Percentiles rank a stretch among this genome's conserved stretches.
These are phyloP conservation scores for Meteorus colon DNA, from an alignment of 2,888 invertebrate genomes.

Conservation along the genomic window DNA sequence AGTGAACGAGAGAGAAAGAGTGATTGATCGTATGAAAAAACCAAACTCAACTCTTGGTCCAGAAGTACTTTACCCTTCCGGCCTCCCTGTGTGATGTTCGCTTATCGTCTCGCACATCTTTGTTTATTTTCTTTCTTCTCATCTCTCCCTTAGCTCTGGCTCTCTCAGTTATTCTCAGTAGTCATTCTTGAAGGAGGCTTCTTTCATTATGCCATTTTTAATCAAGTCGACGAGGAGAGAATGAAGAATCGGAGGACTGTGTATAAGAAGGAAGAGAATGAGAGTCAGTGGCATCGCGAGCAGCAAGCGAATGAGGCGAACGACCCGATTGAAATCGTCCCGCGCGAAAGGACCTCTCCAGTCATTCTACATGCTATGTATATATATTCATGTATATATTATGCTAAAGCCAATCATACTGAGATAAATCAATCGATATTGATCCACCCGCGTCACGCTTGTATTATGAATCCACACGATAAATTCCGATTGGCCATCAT, in stretches of 20 bases:
- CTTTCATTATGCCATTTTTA: constrained; percentile 72
- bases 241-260: constrained; percentile 5
- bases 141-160: constrained; percentile 23
- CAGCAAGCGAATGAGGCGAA: constrained; percentile 32
- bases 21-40: constrained; percentile 70
- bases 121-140: constrained; percentile 37
- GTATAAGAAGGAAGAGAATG: constrained; percentile 41
- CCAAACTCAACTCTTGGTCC: constrained; percentile 55
- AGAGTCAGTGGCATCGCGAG: constrained; percentile 43
- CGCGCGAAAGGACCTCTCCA: constrained; percentile 42
- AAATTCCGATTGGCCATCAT: constrained; percentile 49
- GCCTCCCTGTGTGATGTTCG: constrained; percentile 29
- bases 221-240: constrained; percentile 59
- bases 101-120: constrained; percentile 41
- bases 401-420: constrained; percentile 55
- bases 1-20: constrained; percentile 53
- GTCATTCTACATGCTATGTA: constrained; percentile 48
- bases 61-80: constrained; percentile 33
- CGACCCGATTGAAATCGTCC: constrained; percentile 52
- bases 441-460: constrained; percentile 60
- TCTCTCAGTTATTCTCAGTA: constrained; percentile 55
- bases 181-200: constrained; percentile 62
- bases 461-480: constrained; percentile 48
- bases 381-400: not conserved
- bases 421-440: constrained; percentile 71